These are phyloP conservation scores for Heliocidaris tuberculata DNA, from an alignment of 35 echinoderm and acorn worm species.

Conservation along the genomic window DNA sequence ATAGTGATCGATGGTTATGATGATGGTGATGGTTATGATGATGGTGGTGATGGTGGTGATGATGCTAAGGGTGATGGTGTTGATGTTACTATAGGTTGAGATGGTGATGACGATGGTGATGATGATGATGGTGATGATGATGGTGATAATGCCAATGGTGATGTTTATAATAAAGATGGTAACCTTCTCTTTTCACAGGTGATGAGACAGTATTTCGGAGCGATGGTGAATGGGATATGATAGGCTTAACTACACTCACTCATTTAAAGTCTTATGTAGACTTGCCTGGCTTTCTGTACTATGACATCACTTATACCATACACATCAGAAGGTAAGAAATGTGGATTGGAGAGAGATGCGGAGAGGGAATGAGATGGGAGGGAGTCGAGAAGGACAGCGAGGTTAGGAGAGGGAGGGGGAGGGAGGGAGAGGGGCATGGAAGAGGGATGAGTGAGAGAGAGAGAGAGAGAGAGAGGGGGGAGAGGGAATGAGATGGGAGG, in stretches of 20 bases:
- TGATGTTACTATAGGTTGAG: not conserved
- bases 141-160: not conserved
- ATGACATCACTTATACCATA: conserved; percentile 74
- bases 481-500: not conserved
- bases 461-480: not conserved
- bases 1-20: too few species aligned
- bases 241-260: conserved; percentile 36
- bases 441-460: not conserved
- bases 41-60: too few species aligned
- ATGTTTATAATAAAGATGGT: not conserved
- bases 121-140: not conserved
- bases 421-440: not conserved
- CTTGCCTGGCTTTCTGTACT: conserved; percentile 71
- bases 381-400: not conserved
- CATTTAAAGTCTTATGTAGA: conserved; percentile 66
- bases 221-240: conserved; percentile 96
- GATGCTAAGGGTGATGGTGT: not conserved
- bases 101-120: not conserved
- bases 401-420: not conserved
- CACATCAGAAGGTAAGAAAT: conserved; percentile 5
- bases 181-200: conserved; percentile 26
- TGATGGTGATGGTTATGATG: too few species aligned
- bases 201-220: conserved; percentile 78
- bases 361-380: not conserved
- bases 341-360: not conserved